Base-by-base conservation (phyloP, 2,888 invertebrate species). In the Dastarcus helophoroides region DNA sequence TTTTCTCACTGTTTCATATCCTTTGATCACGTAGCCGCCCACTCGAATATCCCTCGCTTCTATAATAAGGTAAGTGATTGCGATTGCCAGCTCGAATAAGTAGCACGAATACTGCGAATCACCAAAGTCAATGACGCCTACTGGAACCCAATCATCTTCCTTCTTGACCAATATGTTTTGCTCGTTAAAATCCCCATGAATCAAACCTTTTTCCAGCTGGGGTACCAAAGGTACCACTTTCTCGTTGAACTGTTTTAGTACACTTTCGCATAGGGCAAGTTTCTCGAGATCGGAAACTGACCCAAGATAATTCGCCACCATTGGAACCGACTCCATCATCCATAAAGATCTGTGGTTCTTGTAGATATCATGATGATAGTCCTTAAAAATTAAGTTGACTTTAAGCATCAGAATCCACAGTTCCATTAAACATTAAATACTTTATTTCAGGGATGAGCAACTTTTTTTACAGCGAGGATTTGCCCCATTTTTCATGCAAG, bases 151-250 rank as follows among this genome's bases (percentile, higher is more conserved):
- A 14, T 69, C 68, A 0, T 61, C 56, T 21, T 64, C 47, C 6
- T 35, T 14, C 12, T 46, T 16, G 1, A 53, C 43, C 3, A 91
- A 53, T 3, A 93, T 71, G 59, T 94, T 94, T 57, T 84, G 83
- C 50, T 91, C 90, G 54, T 93, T 93, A 35, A 85, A 69, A 54
- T 94, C 94, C 1, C 90, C 93, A 53, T 94, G 93, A 37, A 93
- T 82, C 3, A 82, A 47, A 46, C 78, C 83, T 48, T 66, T 68
- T 46, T 77, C 73, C 38, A 90, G 62, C 17, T 66, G 62, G 0
- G 68, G 60, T 2, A 68, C 48, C 1, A 64, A 56, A 0, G 72
- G 66, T 1, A 82, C 51, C 0, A 90, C 76, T 1, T 72, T 65
- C 6, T 67, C 61, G 41, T 79, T 74, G 58, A 83, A 91, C 30